Percentiles rank a stretch among this genome's conserved stretches.
These are phyloP conservation scores for Oriolus oriolus DNA, from an alignment of 2,113 vertebrate species.

Conservation along the genomic window DNA sequence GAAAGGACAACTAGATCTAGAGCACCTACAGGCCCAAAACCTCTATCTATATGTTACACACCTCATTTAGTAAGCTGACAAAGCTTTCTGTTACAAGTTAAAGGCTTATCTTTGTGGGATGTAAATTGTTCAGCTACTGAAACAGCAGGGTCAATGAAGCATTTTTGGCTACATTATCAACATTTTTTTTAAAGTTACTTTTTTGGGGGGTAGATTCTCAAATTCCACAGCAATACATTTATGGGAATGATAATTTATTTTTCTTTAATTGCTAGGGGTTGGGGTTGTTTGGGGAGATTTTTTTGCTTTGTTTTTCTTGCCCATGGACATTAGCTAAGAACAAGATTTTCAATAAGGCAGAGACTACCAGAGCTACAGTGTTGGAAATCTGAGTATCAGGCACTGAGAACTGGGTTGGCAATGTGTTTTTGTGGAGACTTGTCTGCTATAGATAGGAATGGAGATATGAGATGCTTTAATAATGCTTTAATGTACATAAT, in stretches of 20 bases:
- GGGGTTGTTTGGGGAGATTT: not conserved
- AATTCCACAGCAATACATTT: not conserved
- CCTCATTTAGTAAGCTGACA: not conserved
- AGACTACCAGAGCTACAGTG: not conserved
- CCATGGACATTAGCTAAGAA: not conserved
- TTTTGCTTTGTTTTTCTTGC: not conserved
- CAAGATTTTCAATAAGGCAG: not conserved
- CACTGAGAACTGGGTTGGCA: not conserved
- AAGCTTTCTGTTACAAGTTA: not conserved
- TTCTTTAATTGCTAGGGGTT: not conserved
- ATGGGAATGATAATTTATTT: not conserved
- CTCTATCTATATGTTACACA: not conserved
- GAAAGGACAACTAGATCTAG: not conserved
- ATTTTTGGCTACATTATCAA: not conserved
- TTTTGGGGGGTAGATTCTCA: not conserved
- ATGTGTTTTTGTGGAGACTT: not conserved
- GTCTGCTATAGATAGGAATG: not conserved
- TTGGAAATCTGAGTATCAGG: not conserved
- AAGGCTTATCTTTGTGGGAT: not conserved
- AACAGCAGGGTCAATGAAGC: not conserved
- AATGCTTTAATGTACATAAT: not conserved
- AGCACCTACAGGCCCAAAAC: not conserved
- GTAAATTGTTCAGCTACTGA: not conserved
- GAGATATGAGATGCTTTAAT: not conserved
- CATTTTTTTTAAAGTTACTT: not conserved